phyloP scores from a whole-genome alignment of 2,888 invertebrate genomes.

The Zeuzera pyrina region DNA sequence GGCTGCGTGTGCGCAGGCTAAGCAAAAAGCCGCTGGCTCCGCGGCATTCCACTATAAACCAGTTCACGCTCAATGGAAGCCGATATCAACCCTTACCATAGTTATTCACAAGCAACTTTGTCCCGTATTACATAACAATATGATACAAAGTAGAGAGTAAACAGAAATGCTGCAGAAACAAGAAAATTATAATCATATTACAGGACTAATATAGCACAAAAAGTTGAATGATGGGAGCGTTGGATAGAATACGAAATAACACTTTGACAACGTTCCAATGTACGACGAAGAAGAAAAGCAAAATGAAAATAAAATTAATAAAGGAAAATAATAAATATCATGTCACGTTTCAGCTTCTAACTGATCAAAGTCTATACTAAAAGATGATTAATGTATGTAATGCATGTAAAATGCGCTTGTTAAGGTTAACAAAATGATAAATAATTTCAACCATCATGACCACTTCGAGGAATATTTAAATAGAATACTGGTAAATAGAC shows the following conservation, averaged over 20 bases:
- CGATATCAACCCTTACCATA: conserved; percentile 22
- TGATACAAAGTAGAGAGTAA: conserved; percentile 20
- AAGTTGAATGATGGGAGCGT: conserved; percentile 47
- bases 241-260: conserved; percentile 48
- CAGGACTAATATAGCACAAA: conserved; percentile 49
- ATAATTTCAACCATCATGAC: too few relatives aligned
- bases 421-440: too few relatives aligned
- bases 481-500: too few relatives aligned
- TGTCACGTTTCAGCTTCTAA: too few relatives aligned
- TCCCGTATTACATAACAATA: conserved; percentile 9
- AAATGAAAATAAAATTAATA: too few relatives aligned
- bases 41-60: conserved; percentile 61
- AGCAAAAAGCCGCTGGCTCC: conserved; percentile 56
- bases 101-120: conserved; percentile 1
- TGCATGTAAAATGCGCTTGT: too few relatives aligned
- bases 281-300: too few relatives aligned
- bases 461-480: too few relatives aligned
- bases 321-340: too few relatives aligned
- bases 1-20: conserved; percentile 45
- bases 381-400: too few relatives aligned
- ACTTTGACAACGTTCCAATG: too few relatives aligned
- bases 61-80: conserved; percentile 61
- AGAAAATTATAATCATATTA: conserved; percentile 58
- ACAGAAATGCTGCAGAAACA: conserved; percentile 18
- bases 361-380: too few relatives aligned